Conservation (phyloP, 2,113 vertebrate genomes). For the Bufo gargarizans region DNA sequence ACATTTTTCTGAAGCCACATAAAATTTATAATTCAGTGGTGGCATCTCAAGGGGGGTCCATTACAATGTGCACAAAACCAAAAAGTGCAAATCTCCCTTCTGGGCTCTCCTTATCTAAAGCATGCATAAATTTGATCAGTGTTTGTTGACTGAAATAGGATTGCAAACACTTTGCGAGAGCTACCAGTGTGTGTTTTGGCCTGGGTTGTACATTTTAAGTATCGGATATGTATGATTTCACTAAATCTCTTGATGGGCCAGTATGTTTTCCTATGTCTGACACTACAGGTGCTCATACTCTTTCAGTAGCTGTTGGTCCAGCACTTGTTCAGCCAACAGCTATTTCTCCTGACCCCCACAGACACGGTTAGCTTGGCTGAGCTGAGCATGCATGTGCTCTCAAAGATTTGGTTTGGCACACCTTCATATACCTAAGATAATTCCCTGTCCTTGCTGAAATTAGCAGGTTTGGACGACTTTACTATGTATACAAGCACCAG, state of each 20-base stretch:
- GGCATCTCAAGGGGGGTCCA: slow-evolving; percentile 13
- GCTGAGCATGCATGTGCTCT: too few species aligned
- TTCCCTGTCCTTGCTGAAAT: too few species aligned
- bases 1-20: slow-evolving; percentile 4
- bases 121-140: background rate
- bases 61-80: background rate
- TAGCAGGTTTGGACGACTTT: too few species aligned
- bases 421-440: too few species aligned
- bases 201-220: background rate
- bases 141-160: background rate
- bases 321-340: too few species aligned
- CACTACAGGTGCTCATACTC: background rate
- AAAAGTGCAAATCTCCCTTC: background rate
- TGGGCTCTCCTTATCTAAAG: slow-evolving; percentile 12
- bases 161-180: background rate
- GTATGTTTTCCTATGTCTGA: background rate
- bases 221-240: background rate
- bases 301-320: too few species aligned
- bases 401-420: too few species aligned
- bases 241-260: background rate
- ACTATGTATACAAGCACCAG: too few species aligned
- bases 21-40: slow-evolving; percentile 3
- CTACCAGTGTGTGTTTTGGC: background rate
- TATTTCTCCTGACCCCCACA: too few species aligned
- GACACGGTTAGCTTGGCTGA: too few species aligned